Evolutionary conservation across 2,113 vertebrate genomes (phyloP).

Genomic region (Hyaena hyaena): DNA sequence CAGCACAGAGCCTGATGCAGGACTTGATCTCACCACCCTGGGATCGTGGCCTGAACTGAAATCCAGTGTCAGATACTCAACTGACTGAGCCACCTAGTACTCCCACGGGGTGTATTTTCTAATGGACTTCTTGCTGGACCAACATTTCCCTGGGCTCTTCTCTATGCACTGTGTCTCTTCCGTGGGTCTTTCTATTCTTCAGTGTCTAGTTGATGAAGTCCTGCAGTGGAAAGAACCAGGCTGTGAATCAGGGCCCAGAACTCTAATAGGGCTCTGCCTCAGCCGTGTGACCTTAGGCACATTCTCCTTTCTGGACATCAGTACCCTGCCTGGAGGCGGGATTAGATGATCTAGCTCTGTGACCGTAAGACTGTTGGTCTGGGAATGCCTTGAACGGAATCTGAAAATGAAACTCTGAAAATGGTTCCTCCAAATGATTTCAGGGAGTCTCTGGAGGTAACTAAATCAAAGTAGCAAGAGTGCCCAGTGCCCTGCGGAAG

Average conservation of each 20-base stretch:
- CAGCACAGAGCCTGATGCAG: no score
- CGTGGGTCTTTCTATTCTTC: background rate
- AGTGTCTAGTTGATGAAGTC: background rate
- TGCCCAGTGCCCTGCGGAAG: background rate
- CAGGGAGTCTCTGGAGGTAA: background rate
- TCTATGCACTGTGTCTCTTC: background rate
- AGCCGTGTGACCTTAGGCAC: background rate
- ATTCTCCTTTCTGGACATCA: background rate
- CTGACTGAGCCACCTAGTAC: no score
- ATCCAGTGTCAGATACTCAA: no score
- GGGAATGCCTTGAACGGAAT: background rate
- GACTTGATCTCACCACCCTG: no score
- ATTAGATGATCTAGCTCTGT: background rate
- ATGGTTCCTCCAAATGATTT: background rate
- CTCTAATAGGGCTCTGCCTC: background rate
- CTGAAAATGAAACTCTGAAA: background rate
- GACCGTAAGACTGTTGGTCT: background rate
- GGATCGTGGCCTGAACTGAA: no score
- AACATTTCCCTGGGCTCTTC: background rate
- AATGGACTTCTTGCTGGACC: background rate
- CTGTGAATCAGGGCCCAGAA: background rate
- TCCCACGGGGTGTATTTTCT: background rate
- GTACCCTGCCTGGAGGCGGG: background rate
- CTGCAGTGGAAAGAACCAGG: background rate
- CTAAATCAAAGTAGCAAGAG: background rate